Evolutionary conservation across 2,113 vertebrate species (phyloP), one percentile per base, ranked within the genome.

Genomic region (Crypturellus undulatus): DNA sequence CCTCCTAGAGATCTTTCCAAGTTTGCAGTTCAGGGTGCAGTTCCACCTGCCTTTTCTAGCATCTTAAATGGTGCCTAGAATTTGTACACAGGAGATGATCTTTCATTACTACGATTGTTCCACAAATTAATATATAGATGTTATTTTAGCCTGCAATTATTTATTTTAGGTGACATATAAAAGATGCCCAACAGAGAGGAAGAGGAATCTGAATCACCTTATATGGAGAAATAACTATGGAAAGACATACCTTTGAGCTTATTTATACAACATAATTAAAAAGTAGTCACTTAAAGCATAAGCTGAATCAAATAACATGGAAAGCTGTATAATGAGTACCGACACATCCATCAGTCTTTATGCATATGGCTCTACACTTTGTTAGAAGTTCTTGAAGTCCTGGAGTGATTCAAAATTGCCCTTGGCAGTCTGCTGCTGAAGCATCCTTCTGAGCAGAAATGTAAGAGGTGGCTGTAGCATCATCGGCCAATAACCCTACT

Each of bases 211-310:
- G 34, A 85, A 78, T 79, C 40, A 11, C 62, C 73, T 32, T 86
- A 45, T 22, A 32, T 14, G 32, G 42, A 60, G 38, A 78, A 84
- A 26, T 68, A 92, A 79, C 28, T 58, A 16, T 21, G 76, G 45
- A 88, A 73, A 88, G 22, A 40, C 63, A 25, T 10, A 52, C n/a
- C 85, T 92, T 73, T 58, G 69, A 86, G 32, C 42, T 76, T 77
- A 16, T 75, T 79, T 77, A 16, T 78, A 42, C 60, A 78, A 68
- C 45, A 36, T 72, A 93, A 94, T 76, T 94, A 92, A 85, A 89
- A n/a, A 32, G 24, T 59, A 60, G 64, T 49, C 36, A 90, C 62
- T 92, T 85, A 91, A 94, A 96, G 71, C 13, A 17, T 49, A 72
- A 75, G 42, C 73, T 80, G 40, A 89, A 59, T 45, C 79, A 78